These are phyloP conservation scores for Odontomachus brunneus DNA, from an alignment of 1,140 invertebrate species.

Conservation along the genomic window DNA sequence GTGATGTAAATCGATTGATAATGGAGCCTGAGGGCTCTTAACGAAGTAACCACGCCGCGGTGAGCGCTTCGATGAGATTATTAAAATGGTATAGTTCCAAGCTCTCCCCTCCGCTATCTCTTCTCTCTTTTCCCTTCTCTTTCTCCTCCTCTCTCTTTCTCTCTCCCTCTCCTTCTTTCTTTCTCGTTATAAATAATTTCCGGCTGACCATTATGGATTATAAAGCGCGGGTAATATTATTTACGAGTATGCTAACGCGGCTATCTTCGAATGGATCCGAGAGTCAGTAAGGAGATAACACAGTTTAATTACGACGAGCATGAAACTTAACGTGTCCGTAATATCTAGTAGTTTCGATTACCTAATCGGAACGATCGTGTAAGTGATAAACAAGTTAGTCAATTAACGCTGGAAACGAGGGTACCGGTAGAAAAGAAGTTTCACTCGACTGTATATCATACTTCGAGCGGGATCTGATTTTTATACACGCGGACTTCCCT, in stretches of 20 bases:
- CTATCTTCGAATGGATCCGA: not conserved
- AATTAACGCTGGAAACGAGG: not conserved
- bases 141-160: not conserved
- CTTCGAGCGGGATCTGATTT: too few species aligned
- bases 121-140: not conserved
- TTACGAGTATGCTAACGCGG: not conserved
- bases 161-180: not conserved
- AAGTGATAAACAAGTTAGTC: not conserved
- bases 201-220: not conserved
- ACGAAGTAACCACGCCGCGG: conserved; percentile 5
- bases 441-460: too few species aligned
- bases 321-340: not conserved
- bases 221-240: not conserved
- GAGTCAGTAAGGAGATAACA: not conserved
- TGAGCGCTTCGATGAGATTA: conserved; percentile 15
- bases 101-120: not conserved
- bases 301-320: conserved; percentile 8
- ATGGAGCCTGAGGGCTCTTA: conserved; percentile 6
- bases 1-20: conserved; percentile 51
- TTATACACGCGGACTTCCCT: not conserved
- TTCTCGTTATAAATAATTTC: conserved; percentile 9
- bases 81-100: not conserved
- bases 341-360: conserved; percentile 1
- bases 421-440: not conserved
- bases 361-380: not conserved